Conservation (phyloP, 2,888 invertebrate genomes). For the Incurvaria masculella region DNA sequence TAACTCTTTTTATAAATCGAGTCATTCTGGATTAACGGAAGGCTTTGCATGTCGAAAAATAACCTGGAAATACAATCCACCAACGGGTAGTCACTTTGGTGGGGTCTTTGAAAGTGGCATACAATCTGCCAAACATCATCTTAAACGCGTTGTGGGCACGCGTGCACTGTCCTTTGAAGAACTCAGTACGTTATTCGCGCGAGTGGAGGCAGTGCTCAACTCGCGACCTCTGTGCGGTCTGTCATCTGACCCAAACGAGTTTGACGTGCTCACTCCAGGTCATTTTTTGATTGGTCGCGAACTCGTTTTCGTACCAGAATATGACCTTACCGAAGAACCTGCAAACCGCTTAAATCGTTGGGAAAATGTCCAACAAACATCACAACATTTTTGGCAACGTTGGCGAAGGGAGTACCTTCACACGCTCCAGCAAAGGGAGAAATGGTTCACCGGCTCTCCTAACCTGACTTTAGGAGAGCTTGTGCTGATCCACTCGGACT, state of each 20-base stretch:
- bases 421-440: conserved; percentile 14
- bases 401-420: conserved; percentile 16
- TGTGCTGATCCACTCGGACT: conserved; percentile 3
- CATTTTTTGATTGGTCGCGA: conserved; percentile 12
- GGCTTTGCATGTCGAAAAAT: neutral
- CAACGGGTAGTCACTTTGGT: conserved; percentile 5
- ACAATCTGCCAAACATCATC: neutral
- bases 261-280: conserved; percentile 10
- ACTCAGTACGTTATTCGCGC: conserved; percentile 11
- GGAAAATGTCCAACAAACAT: conserved; percentile 12
- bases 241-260: conserved; percentile 12
- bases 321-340: conserved; percentile 5
- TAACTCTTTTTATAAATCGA: neutral
- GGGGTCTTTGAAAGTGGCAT: neutral
- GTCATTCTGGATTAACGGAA: neutral
- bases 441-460: conserved; percentile 8
- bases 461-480: conserved; percentile 7
- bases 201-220: conserved; percentile 10
- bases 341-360: conserved; percentile 11
- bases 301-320: conserved; percentile 7
- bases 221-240: conserved; percentile 11
- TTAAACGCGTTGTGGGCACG: neutral
- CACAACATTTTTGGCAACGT: conserved; percentile 14
- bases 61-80: conserved; percentile 7
- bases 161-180: conserved; percentile 13